Evolutionary conservation across 1,140 invertebrate genomes (phyloP).

Genomic region (Leguminivora glycinivorella): DNA sequence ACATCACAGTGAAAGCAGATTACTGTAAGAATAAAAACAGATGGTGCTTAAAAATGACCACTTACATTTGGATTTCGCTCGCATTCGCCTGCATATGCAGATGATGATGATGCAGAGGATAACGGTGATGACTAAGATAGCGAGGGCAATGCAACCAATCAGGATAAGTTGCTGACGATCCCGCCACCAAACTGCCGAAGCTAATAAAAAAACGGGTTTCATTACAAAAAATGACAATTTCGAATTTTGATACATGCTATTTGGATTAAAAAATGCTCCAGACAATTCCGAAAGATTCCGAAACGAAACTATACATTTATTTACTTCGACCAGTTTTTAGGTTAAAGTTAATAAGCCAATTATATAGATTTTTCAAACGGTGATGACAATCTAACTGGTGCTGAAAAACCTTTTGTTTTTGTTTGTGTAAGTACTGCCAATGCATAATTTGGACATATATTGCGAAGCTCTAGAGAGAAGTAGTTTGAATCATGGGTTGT

Average conservation of each 20-base stretch:
- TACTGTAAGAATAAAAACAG: conserved; percentile 37
- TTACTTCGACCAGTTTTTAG: background rate
- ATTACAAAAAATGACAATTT: background rate
- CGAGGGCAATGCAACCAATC: conserved; percentile 86
- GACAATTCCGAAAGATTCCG: background rate
- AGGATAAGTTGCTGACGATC: conserved; percentile 88
- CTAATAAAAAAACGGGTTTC: conserved; percentile 55
- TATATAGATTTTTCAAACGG: background rate
- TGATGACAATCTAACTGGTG: background rate
- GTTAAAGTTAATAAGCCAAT: conserved; percentile 16
- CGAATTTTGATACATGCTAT: background rate
- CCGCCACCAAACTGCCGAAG: conserved; percentile 87
- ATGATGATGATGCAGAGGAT: conserved; percentile 91
- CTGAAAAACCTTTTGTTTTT: background rate
- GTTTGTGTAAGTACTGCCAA: background rate
- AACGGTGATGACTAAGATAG: conserved; percentile 87
- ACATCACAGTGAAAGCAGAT: conserved; percentile 28
- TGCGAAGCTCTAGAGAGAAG: background rate
- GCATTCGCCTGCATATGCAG: conserved; percentile 88
- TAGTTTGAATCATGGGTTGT: background rate
- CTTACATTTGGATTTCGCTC: conserved; percentile 93
- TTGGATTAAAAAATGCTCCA: background rate
- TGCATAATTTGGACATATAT: background rate
- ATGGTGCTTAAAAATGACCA: conserved; percentile 52
- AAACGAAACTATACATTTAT: too few species aligned